Conservation (phyloP, 2,113 vertebrate genomes). For the Pandion haliaetus region DNA sequence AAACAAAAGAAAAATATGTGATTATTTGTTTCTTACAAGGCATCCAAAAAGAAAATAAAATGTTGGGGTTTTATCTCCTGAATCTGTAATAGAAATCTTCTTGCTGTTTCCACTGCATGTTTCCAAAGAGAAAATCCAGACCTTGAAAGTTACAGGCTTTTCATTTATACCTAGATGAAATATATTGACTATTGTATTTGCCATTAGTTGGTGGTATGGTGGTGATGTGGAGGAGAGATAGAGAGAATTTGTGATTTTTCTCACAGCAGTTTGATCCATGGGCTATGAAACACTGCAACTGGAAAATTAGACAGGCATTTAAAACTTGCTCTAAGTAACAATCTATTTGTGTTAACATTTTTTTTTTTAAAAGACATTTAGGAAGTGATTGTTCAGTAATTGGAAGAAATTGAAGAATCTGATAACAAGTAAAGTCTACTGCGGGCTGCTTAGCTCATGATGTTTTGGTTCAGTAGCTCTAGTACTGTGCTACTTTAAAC, state of each 20-base stretch:
- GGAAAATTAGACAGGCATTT: not conserved
- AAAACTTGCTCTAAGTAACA: not conserved
- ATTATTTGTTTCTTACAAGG: not conserved
- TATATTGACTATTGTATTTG: not conserved
- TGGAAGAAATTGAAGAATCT: not conserved
- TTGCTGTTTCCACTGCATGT: not conserved
- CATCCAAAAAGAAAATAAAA: not conserved
- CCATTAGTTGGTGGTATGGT: not conserved
- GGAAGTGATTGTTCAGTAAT: not conserved
- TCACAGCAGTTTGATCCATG: not conserved
- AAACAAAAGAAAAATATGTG: not conserved
- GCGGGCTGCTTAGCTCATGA: not conserved
- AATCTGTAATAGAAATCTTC: not conserved
- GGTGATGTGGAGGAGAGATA: not conserved
- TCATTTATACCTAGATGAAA: not conserved
- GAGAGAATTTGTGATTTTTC: not conserved
- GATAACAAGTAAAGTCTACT: not conserved
- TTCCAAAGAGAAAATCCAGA: not conserved
- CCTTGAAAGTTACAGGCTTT: not conserved
- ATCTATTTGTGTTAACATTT: not conserved
- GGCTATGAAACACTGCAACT: not conserved
- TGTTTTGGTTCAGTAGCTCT: not conserved
- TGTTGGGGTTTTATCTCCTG: not conserved
- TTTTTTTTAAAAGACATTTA: not conserved
- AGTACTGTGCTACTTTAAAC: not conserved